Evolutionary conservation across 2,797 vertebrate genomes (phyloP), one percentile per base, ranked within the genome.

Genomic region (Channallabes apus): DNA sequence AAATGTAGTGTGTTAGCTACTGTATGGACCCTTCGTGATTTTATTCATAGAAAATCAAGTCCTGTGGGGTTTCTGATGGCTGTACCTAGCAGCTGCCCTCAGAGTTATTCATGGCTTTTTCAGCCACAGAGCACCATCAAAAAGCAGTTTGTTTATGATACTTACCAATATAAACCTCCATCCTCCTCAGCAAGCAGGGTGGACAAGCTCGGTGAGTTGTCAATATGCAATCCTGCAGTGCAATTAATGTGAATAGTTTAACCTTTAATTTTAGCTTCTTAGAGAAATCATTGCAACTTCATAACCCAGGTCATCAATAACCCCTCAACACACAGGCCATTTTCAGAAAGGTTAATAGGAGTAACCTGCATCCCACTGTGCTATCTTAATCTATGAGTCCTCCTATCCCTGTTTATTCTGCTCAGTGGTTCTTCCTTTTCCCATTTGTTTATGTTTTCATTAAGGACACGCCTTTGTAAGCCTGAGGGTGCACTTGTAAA

Each of bases 291-390:
- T 87, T 90, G 88, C 89, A 91, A 93, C 92, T 93, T 91, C 89
- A 93, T 93, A 93, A 93, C 91, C 91, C 68, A 54, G 89, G 91
- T 91, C 92, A 93, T 95, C 93, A 93, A 94, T 95, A 95, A 90
- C 82, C 87, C 78, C 73, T 90, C 84, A 73, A 89, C 89, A 89
- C 89, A 87, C 86, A 79, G 90, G 90, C 88, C 79, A 89, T 91
- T 93, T 93, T 92, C 88, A 87, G 86, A 94, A 94, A 94, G 93
- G 93, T 94, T 94, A 94, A 93, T 94, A 91, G 92, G 93, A 88
- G 86, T 90, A 92, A 91, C 92, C 92, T 85, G 84, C 89, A 87
- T 82, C 87, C 86, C 82, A 87, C 64, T 51, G 89, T 89, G 67
- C 87, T 58, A 69, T 87, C 81, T 87, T 84, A 89, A 89, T 89